Evolutionary conservation across 2,113 vertebrate genomes (phyloP).

Genomic region (Anoplopoma fimbria): DNA sequence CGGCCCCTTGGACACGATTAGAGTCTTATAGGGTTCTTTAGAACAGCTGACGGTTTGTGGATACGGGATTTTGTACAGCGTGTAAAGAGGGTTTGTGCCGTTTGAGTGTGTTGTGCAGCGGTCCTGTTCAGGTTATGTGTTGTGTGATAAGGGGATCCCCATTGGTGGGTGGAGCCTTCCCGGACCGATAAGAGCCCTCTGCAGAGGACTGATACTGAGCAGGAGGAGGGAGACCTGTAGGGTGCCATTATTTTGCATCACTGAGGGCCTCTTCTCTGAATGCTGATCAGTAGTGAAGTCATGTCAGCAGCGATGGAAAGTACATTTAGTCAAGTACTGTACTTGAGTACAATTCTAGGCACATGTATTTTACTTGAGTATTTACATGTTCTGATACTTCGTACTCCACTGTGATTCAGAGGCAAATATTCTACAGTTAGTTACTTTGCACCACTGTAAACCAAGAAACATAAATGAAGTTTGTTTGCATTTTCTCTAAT

Average conservation of each 20-base stretch:
- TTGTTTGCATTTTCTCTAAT: neutral
- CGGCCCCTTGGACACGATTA: slow-evolving; percentile 34
- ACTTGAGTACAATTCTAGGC: neutral
- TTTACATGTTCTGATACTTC: neutral
- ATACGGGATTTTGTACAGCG: slow-evolving; percentile 3
- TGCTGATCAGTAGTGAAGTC: neutral
- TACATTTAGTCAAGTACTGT: neutral
- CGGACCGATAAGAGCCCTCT: slow-evolving; percentile 76
- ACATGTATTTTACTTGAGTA: neutral
- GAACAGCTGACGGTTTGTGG: slow-evolving; percentile 24
- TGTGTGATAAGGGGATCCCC: slow-evolving; percentile 82
- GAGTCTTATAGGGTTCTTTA: slow-evolving; percentile 37
- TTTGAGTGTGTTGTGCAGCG: slow-evolving; percentile 4
- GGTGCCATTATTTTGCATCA: slow-evolving; percentile 43
- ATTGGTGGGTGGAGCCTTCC: slow-evolving; percentile 79
- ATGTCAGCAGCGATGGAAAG: neutral
- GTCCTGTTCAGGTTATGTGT: slow-evolving; percentile 63
- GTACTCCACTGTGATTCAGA: neutral
- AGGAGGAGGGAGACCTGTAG: slow-evolving; percentile 60
- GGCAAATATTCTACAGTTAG: neutral
- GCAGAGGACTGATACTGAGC: slow-evolving; percentile 78
- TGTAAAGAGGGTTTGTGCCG: slow-evolving; percentile 32
- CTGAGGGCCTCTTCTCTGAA: slow-evolving; percentile 56
- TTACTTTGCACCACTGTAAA: neutral
- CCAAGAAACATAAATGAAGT: neutral